Conservation (phyloP, 1,140 invertebrate genomes). For the Cyclargus thomasi region DNA sequence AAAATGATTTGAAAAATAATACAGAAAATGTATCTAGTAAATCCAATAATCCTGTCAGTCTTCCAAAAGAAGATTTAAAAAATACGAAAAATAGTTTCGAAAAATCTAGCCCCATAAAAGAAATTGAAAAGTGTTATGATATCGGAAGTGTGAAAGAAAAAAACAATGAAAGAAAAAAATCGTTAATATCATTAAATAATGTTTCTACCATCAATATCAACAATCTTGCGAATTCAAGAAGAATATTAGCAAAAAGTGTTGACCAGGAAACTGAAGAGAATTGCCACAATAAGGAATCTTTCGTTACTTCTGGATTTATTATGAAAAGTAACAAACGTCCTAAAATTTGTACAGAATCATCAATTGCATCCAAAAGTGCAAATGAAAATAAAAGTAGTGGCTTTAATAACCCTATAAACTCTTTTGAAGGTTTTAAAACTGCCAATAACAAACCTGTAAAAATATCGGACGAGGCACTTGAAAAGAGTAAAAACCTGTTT, state of each 20-base stretch:
- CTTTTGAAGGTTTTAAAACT: slow-evolving; percentile 37
- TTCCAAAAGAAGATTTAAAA: not conserved
- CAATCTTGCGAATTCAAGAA: no score
- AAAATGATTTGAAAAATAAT: no score
- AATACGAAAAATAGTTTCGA: not conserved
- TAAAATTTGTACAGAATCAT: no score
- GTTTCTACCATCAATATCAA: no score
- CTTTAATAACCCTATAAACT: not conserved
- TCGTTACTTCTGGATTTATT: no score
- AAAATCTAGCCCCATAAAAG: not conserved
- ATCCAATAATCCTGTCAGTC: not conserved
- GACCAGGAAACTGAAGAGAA: not conserved
- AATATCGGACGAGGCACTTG: slow-evolving; percentile 52
- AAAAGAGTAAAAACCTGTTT: slow-evolving; percentile 44
- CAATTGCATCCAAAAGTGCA: no score
- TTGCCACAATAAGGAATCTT: no score
- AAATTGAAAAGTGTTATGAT: no score
- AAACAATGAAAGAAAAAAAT: no score
- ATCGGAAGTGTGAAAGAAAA: no score
- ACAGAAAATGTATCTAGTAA: not conserved
- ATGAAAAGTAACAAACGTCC: no score
- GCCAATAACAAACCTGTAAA: slow-evolving; percentile 37
- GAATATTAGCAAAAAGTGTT: not conserved
- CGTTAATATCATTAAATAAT: no score
- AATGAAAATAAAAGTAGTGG: not conserved